These are phyloP conservation scores for Neoscelio sp. DNA, from an alignment of 2,888 invertebrate genomes.

Conservation along the genomic window DNA sequence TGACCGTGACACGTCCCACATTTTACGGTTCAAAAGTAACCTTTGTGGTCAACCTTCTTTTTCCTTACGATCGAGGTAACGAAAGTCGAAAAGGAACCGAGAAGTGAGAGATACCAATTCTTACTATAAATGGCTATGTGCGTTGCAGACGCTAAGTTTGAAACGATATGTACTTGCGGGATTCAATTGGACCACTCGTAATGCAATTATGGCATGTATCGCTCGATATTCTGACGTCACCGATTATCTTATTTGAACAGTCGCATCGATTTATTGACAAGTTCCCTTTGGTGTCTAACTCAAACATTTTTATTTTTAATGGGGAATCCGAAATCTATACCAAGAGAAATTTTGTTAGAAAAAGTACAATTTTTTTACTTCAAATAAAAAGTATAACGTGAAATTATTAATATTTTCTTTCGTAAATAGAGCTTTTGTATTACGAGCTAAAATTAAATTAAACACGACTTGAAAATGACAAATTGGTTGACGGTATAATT, in stretches of 20 bases:
- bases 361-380: too few relatives aligned
- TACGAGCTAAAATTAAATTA: too few relatives aligned
- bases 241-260: slow-evolving; percentile 30
- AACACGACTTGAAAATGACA: too few relatives aligned
- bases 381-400: too few relatives aligned
- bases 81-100: slow-evolving; percentile 47
- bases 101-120: slow-evolving; percentile 48
- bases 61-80: slow-evolving; percentile 37
- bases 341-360: too few relatives aligned
- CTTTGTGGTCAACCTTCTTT: slow-evolving; percentile 50
- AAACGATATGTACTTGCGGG: slow-evolving; percentile 30
- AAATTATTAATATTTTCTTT: too few relatives aligned
- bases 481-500: too few relatives aligned
- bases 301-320: slow-evolving; percentile 41
- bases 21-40: slow-evolving; percentile 42
- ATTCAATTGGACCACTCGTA: slow-evolving; percentile 40
- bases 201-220: slow-evolving; percentile 40
- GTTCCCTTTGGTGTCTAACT: slow-evolving; percentile 1
- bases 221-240: slow-evolving; percentile 46
- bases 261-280: slow-evolving; percentile 41
- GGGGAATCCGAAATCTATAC: background rate
- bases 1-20: slow-evolving; percentile 11
- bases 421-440: too few relatives aligned
- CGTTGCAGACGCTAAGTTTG: slow-evolving; percentile 24
- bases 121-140: slow-evolving; percentile 64